phyloP scores from a whole-genome alignment of 2,888 invertebrate genomes.

The Dichetophora obliterata region DNA sequence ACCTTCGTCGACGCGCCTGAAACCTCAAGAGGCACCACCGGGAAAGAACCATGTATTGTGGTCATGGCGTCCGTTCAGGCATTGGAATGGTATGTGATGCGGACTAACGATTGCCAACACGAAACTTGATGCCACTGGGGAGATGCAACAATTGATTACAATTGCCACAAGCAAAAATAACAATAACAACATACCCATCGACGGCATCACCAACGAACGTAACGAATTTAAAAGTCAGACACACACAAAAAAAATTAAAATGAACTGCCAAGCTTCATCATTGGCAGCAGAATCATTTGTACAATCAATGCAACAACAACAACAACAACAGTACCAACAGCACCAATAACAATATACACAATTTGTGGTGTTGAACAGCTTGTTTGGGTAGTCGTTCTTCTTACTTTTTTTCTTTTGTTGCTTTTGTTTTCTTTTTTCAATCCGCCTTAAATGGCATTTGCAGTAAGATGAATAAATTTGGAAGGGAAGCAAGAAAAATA shows the following conservation, averaged over 20 bases:
- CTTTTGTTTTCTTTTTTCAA: background rate
- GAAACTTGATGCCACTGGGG: conserved; percentile 47
- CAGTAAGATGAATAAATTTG: background rate
- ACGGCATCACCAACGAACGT: background rate
- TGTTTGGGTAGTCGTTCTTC: conserved; percentile 51
- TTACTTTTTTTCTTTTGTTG: background rate
- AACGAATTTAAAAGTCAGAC: background rate
- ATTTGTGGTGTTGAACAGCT: conserved; percentile 65
- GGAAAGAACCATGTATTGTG: background rate
- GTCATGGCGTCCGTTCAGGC: conserved; percentile 36
- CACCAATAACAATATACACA: conserved; percentile 49
- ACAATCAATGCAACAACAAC: too few relatives aligned
- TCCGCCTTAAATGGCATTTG: background rate
- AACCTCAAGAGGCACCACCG: conserved; percentile 26
- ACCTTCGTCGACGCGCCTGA: conserved; percentile 58
- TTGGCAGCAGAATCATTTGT: too few relatives aligned
- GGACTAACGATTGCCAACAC: conserved; percentile 53
- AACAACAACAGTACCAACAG: conserved; percentile 46
- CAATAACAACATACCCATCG: background rate
- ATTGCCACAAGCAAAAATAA: conserved; percentile 45
- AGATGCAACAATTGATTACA: conserved; percentile 66
- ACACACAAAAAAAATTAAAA: background rate
- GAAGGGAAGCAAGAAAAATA: background rate
- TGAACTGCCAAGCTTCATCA: background rate
- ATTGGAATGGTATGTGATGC: conserved; percentile 47